These are phyloP conservation scores for Zalophus californianus DNA, from an alignment of 2,797 vertebrate species.

Conservation along the genomic window DNA sequence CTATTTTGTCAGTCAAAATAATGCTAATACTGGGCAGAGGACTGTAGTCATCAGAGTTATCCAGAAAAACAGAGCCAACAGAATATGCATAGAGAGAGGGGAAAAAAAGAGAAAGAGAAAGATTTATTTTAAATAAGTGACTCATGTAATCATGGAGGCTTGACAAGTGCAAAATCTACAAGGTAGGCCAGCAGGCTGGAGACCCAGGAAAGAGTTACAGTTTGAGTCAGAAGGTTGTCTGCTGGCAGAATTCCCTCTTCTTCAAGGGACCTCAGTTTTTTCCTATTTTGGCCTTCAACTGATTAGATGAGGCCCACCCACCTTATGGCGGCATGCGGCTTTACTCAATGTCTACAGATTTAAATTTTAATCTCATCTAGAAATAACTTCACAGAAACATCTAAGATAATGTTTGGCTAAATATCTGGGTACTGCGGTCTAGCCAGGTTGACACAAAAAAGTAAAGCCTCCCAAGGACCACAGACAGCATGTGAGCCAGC, in stretches of 20 bases:
- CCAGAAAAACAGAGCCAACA: background rate
- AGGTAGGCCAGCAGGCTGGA: background rate
- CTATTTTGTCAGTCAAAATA: background rate
- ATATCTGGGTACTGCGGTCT: background rate
- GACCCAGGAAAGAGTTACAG: background rate
- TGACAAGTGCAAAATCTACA: background rate
- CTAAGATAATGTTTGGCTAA: background rate
- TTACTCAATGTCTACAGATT: background rate
- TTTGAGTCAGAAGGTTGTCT: background rate
- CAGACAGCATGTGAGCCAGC: background rate
- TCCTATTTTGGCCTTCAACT: background rate
- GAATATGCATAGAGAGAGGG: too few species aligned
- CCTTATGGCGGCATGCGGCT: background rate
- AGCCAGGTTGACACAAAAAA: background rate
- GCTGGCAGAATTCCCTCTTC: background rate
- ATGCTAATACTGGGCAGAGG: background rate
- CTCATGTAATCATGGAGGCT: background rate
- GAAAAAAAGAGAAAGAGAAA: background rate
- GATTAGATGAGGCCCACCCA: background rate
- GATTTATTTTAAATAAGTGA: background rate
- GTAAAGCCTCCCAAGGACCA: background rate
- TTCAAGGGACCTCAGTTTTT: background rate
- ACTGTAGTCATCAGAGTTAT: background rate
- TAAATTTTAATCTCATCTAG: background rate
- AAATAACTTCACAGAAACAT: background rate